Base-by-base conservation (phyloP, 2,888 invertebrate genomes). In the Thymelicus sylvestris region DNA sequence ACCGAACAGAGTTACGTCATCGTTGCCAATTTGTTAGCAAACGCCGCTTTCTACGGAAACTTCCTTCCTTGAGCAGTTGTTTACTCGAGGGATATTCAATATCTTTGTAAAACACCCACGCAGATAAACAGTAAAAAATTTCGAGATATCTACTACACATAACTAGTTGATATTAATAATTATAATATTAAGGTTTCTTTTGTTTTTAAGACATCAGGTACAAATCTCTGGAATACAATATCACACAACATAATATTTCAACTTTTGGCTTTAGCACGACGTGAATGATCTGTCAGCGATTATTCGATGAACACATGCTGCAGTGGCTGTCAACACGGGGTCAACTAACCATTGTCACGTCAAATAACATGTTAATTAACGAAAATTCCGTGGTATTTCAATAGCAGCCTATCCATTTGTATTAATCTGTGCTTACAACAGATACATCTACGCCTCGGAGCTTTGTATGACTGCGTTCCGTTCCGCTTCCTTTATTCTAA, bases 21-120 rank as follows among this genome's bases (percentile, higher is more conserved):
- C 38, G 47, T 8, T 15, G 63, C 41, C 63, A 69, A 69, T 69
- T 55, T 48, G 62, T n/a, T 48, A 55, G 65, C 65, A 69, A 69
- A 72, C 66, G 66, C 66, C 66, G 57, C 72, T 72, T 72, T 72
- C 72, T 72, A 72, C n/a, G 63, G 66, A 66, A 66, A 59, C 66
- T 66, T 69, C 68, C 68, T 69, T 39, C 31, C 47, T 13, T 31
- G 31, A 31, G 31, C 57, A 15, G 2, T 39, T 24, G 39, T 41
- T 67, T 61, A 52, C 52, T 61, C 60, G 6, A 8, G 50, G 41
- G 62, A 50, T 61, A 69, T 69, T 62, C 7, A 62, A 55, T 31
- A 50, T 67, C 15, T 41, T 13, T 31, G 13, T 38, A 48, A 67
- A 66, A 68, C 10, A 57, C 48, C 39, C n/a, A 19, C 38, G 12